These are phyloP conservation scores for Eupsilia transversa DNA, from an alignment of 2,888 invertebrate genomes.

Conservation along the genomic window DNA sequence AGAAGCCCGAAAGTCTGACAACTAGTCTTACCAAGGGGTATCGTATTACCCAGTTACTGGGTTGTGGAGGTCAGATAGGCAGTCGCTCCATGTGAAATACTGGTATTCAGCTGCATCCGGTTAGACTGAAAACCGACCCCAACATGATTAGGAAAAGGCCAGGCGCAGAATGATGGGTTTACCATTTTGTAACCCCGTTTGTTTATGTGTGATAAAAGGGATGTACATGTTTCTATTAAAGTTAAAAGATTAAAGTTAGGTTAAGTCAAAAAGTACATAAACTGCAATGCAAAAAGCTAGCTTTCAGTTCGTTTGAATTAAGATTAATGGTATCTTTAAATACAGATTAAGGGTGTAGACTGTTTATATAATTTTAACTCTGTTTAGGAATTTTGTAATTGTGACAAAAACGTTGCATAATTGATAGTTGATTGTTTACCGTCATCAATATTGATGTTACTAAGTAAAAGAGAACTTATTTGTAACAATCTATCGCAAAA, in stretches of 20 bases:
- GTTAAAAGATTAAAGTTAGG: not conserved
- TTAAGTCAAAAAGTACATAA: not conserved
- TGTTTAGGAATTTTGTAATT: not conserved
- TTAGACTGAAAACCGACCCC: too few relatives aligned
- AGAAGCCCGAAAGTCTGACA: too few relatives aligned
- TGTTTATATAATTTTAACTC: not conserved
- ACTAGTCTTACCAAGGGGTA: too few relatives aligned
- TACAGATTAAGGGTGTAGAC: not conserved
- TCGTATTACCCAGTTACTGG: too few relatives aligned
- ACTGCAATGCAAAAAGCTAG: not conserved
- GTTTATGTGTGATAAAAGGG: too few relatives aligned
- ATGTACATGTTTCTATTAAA: not conserved
- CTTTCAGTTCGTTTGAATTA: not conserved
- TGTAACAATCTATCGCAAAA: not conserved
- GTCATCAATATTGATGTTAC: not conserved
- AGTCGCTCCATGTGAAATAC: too few relatives aligned
- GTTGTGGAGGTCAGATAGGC: too few relatives aligned
- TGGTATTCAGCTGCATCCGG: too few relatives aligned
- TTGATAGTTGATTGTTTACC: not conserved
- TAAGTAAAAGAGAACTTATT: not conserved
- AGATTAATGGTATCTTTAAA: not conserved
- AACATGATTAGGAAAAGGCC: too few relatives aligned
- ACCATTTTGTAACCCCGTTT: too few relatives aligned
- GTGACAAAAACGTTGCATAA: not conserved
- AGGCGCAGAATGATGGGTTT: too few relatives aligned